Percentiles rank a stretch among this genome's conserved stretches.
phyloP scores from a whole-genome alignment of 30 jellyfish, hydroid and myxozoan species.

The Hydractinia symbiolongicarpus region DNA sequence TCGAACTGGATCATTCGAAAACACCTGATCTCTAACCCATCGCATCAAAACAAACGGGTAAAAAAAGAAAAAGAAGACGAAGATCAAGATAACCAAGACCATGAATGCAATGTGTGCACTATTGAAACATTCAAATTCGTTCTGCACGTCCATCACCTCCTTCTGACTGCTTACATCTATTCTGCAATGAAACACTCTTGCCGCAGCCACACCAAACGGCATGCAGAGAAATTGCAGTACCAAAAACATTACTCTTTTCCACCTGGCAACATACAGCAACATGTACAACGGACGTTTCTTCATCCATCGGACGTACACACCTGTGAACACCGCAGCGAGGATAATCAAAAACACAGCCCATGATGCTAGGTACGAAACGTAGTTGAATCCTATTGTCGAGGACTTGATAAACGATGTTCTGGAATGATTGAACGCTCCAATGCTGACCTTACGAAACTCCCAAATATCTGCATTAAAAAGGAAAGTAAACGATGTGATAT shows the following conservation, averaged over 20 bases:
- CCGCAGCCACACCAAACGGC: constrained; percentile 88
- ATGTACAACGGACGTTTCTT: constrained; percentile 67
- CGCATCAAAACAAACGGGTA: constrained; percentile 55
- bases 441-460: constrained; percentile 80
- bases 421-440: constrained; percentile 82
- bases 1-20: constrained; percentile 41
- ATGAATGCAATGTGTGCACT: constrained; percentile 44
- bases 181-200: constrained; percentile 90
- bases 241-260: constrained; percentile 60
- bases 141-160: constrained; percentile 79
- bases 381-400: constrained; percentile 51
- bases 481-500: constrained; percentile 62
- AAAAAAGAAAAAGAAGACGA: constrained; percentile 36
- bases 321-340: constrained; percentile 37
- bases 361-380: constrained; percentile 61
- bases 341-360: constrained; percentile 68
- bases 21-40: constrained; percentile 61
- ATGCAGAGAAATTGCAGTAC: constrained; percentile 58
- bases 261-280: constrained; percentile 69
- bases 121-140: constrained; percentile 44
- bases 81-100: constrained; percentile 49
- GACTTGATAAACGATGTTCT: constrained; percentile 69
- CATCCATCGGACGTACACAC: constrained; percentile 48
- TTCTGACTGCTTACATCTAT: not conserved
- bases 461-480: constrained; percentile 73